Evolutionary conservation across 2,888 invertebrate species (phyloP).

Genomic region (Lepetodrilus schrolli): DNA sequence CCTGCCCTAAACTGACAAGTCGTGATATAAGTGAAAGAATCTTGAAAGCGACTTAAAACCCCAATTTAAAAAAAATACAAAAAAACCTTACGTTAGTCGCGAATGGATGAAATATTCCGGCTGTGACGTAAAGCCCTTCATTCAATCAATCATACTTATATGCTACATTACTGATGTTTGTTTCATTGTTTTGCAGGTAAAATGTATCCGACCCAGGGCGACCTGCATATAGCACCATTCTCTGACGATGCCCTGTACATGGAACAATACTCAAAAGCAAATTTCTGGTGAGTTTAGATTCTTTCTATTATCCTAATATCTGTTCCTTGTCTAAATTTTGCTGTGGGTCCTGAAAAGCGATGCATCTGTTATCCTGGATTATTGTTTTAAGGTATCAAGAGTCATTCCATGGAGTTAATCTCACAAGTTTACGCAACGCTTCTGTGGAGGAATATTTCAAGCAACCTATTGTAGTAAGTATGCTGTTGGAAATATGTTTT

Average conservation of each 20-base stretch:
- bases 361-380: no score
- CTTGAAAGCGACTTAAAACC: no score
- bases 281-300: conserved; percentile 86
- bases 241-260: conserved; percentile 97
- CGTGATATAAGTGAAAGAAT: no score
- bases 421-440: conserved; percentile 91
- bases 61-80: no score
- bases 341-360: background rate
- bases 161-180: no score
- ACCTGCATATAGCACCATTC: conserved; percentile 97
- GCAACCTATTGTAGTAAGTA: conserved; percentile 89
- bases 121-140: no score
- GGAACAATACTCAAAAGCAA: conserved; percentile 98
- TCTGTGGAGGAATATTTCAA: conserved; percentile 98
- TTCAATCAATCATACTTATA: no score
- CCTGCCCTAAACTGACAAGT: no score
- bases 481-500: background rate
- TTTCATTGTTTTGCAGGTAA: conserved; percentile 86
- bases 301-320: background rate
- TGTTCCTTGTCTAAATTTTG: background rate
- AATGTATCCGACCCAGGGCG: conserved; percentile 98
- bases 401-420: conserved; percentile 97
- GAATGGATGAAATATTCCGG: no score
- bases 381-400: conserved; percentile 86
- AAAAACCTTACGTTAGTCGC: no score